These are phyloP conservation scores for Charina bottae DNA, from an alignment of 2,113 vertebrate species.

Conservation along the genomic window DNA sequence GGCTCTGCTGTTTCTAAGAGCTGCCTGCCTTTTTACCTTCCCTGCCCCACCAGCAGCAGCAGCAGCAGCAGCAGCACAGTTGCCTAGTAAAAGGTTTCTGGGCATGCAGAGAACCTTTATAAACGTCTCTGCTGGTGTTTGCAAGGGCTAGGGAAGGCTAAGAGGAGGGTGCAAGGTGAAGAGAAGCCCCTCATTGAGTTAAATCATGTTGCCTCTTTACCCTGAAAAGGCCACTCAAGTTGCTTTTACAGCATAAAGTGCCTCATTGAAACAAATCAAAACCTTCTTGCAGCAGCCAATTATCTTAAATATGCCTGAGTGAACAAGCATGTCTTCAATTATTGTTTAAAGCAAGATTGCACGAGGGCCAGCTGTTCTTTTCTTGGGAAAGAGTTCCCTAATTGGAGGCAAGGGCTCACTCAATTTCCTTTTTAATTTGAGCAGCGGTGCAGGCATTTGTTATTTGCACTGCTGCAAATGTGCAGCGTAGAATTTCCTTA, in stretches of 20 bases:
- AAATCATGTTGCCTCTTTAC: not conserved
- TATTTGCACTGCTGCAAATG: not conserved
- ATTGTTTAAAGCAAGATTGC: slow-evolving; percentile 1
- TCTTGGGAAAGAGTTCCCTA: not conserved
- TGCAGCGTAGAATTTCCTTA: not conserved
- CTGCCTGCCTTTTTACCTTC: not conserved
- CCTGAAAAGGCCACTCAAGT: not conserved
- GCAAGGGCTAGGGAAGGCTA: not conserved
- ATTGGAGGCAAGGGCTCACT: not conserved
- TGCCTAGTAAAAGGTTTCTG: not conserved
- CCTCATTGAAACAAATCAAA: not conserved
- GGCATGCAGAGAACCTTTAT: not conserved
- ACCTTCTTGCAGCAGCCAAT: not conserved
- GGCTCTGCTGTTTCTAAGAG: not conserved
- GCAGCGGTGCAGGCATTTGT: not conserved
- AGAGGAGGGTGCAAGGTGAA: not conserved
- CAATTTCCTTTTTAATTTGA: not conserved
- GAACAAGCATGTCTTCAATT: not conserved
- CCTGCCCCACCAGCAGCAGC: not conserved
- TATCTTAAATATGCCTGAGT: slow-evolving; percentile 3
- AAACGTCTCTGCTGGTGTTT: not conserved
- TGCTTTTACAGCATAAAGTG: not conserved
- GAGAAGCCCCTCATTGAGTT: not conserved
- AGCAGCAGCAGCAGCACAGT: not conserved
- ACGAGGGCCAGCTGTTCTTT: not conserved